A percentile compares a stretch with the other conserved stretches of the same genome.
These are phyloP conservation scores for Helicolenus hilgendorfi DNA, from an alignment of 2,797 vertebrate genomes.

Conservation along the genomic window DNA sequence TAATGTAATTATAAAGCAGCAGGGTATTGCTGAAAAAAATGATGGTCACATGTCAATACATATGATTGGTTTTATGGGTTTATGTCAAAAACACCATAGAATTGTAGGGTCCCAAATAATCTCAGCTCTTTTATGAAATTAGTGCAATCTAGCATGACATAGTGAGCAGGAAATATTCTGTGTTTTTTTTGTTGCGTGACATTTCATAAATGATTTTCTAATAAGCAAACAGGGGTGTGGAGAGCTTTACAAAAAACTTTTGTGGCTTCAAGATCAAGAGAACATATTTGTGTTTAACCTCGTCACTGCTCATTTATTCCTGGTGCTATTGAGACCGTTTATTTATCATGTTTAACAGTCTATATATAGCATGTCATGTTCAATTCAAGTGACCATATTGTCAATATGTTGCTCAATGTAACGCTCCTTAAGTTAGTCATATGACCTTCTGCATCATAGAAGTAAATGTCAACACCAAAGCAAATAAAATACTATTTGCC, in stretches of 20 bases:
- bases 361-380: constrained; percentile 14
- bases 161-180: neutral
- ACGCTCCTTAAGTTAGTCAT: neutral
- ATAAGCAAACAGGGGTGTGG: constrained; percentile 61
- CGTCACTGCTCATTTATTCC: neutral
- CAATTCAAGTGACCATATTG: neutral
- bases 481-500: neutral
- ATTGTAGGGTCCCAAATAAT: neutral
- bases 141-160: neutral
- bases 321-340: neutral
- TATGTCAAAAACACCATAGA: neutral
- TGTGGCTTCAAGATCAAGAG: neutral
- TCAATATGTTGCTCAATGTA: neutral
- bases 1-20: neutral
- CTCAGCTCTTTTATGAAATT: neutral
- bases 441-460: neutral
- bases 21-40: neutral
- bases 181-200: neutral
- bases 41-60: neutral
- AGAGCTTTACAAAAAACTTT: neutral
- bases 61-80: neutral
- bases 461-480: neutral
- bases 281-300: constrained; percentile 14
- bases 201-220: constrained; percentile 44
- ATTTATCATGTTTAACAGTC: neutral